Evolutionary conservation across 2,113 vertebrate species (phyloP).

Genomic region (Toxotes chatareus): DNA sequence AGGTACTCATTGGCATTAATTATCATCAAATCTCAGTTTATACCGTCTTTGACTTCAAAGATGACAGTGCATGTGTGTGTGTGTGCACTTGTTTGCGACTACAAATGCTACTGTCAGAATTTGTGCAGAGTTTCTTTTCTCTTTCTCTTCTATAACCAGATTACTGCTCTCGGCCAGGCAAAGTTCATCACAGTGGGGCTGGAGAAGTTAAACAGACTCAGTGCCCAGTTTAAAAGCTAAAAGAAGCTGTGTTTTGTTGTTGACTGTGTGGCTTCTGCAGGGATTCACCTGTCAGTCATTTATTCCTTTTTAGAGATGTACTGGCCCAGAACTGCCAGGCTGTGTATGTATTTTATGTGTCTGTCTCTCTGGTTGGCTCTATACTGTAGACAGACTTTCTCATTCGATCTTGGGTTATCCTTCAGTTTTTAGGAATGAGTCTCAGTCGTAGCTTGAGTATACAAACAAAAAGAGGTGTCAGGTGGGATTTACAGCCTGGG

Average conservation of each 20-base stretch:
- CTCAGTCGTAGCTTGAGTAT: not conserved
- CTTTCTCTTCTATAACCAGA: not conserved
- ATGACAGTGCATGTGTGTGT: not conserved
- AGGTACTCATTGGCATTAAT: conserved; percentile 7
- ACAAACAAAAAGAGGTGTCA: not conserved
- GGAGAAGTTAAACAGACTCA: not conserved
- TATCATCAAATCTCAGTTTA: conserved; percentile 24
- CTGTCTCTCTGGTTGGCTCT: not conserved
- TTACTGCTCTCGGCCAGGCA: not conserved
- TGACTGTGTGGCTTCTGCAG: conserved; percentile 4
- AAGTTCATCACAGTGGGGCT: not conserved
- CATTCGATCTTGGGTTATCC: not conserved
- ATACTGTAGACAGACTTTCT: not conserved
- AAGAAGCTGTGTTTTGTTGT: not conserved
- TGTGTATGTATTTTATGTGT: conserved; percentile 3
- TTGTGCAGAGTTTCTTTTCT: not conserved
- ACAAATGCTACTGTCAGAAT: not conserved
- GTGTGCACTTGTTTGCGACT: not conserved
- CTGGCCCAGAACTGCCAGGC: conserved; percentile 16
- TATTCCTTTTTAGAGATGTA: not conserved
- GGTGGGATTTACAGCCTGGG: not conserved
- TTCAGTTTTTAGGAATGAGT: not conserved
- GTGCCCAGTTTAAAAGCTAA: not conserved
- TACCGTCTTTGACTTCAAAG: conserved; percentile 7
- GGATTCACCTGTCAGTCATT: conserved; percentile 24